phyloP scores from a whole-genome alignment of 2,888 invertebrate species.

The Globia sparganii region DNA sequence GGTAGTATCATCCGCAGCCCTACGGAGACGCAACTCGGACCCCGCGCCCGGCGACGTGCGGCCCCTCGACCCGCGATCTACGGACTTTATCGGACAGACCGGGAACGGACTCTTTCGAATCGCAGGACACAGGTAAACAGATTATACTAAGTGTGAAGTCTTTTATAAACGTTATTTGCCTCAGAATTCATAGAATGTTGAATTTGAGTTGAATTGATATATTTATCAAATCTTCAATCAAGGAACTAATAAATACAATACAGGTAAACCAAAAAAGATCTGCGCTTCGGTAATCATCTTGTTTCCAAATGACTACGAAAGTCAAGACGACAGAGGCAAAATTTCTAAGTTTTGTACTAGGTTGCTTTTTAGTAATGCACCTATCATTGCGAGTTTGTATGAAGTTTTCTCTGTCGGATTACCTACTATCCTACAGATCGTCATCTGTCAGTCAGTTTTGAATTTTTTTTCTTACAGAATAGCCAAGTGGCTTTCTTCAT shows the following conservation, averaged over 20 bases:
- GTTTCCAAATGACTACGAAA: background rate
- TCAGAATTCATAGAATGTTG: background rate
- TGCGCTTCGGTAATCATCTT: background rate
- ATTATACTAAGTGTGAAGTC: background rate
- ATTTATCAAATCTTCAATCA: background rate
- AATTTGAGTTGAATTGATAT: too few relatives aligned
- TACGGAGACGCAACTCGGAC: constrained; percentile 94
- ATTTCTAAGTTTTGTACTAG: background rate
- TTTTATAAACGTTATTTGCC: background rate
- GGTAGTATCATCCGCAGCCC: constrained; percentile 86
- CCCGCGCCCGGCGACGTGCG: constrained; percentile 92
- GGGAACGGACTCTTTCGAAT: constrained; percentile 93
- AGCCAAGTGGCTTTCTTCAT: background rate
- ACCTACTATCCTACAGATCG: background rate
- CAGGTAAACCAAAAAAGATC: background rate
- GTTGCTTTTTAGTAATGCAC: background rate
- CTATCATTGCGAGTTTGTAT: background rate
- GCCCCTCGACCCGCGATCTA: constrained; percentile 85
- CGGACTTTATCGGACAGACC: constrained; percentile 89
- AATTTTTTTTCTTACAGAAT: background rate
- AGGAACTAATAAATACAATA: background rate
- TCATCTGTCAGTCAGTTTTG: too few relatives aligned
- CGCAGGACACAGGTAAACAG: constrained; percentile 92
- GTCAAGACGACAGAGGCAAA: background rate
- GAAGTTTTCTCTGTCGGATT: background rate